Evolutionary conservation across 2,888 invertebrate genomes (phyloP), one percentile per base, ranked within the genome.

Genomic region (Erebia aethiops): DNA sequence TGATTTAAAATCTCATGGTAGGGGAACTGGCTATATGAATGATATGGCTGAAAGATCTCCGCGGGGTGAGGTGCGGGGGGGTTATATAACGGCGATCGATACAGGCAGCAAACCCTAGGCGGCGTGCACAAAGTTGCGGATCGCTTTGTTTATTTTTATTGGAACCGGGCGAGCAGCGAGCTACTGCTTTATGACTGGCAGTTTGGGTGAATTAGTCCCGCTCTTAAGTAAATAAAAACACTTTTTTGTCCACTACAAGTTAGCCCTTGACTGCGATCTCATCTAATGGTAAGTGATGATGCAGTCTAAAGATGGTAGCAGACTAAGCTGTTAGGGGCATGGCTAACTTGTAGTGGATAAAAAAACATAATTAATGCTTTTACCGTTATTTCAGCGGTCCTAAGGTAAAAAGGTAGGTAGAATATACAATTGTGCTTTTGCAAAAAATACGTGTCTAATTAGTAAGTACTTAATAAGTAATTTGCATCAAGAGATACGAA

Each of bases 11-110:
- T 35, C 35, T 35, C 2, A 7, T 35, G 35, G 35, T 35, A 35
- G 35, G 35, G 35, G 13, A 46, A 46, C 13, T 46, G 46, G 46
- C 46, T 46, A 84, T 46, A 83, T 86, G 86, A 88, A 86, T 87
- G 87, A 84, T 86, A 84, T 80, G 80, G 79, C 74, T 74, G 81
- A 79, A 85, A 82, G 84, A 83, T 82, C 80, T 80, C 79, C 74
- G 75, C 60, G 79, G 78, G 79, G 81, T 71, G 75, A 74, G 75
- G 72, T 67, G 71, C 72, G 78, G 79, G 81, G 81, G 84, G 84
- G 84, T 92, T 92, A 91, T 82, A 87, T 91, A 92, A 92, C 86
- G 78, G 56, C 77, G 91, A 91, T 91, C 92, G 89, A 92, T 92
- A 90, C 79, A 69, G 76, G 79, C 84, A 83, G 82, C 82, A 84